Evolutionary conservation across 2,888 invertebrate species (phyloP).

Genomic region (Deroplatys truncata): DNA sequence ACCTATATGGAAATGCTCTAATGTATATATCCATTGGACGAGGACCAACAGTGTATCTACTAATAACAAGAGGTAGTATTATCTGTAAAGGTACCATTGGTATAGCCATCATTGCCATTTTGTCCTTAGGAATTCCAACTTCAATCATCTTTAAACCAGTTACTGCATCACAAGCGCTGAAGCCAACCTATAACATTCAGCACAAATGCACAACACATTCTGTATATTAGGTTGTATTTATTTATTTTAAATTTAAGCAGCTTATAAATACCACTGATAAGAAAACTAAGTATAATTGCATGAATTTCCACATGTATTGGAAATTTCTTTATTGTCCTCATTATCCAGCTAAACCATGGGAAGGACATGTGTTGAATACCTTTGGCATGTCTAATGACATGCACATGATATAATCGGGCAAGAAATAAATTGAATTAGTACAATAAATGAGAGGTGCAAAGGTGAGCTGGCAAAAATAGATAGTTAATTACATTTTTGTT

Average conservation of each 20-base stretch:
- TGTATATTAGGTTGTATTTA: background rate
- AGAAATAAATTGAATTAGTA: too few species aligned
- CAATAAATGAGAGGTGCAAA: too few species aligned
- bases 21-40: constrained; percentile 85
- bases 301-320: too few species aligned
- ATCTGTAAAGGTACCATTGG: constrained; percentile 94
- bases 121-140: constrained; percentile 93
- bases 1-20: constrained; percentile 79
- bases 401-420: too few species aligned
- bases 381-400: too few species aligned
- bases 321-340: too few species aligned
- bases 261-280: background rate
- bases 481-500: background rate
- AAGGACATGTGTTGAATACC: too few species aligned
- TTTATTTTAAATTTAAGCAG: background rate
- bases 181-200: constrained; percentile 70
- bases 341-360: too few species aligned
- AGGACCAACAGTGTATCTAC: constrained; percentile 80
- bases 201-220: background rate
- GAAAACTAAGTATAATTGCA: too few species aligned
- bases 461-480: background rate
- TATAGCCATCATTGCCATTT: constrained; percentile 85
- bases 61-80: constrained; percentile 80
- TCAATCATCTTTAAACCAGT: constrained; percentile 93
- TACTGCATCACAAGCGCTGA: constrained; percentile 92